Evolutionary conservation across 2,113 vertebrate genomes (phyloP).

Genomic region (Gallinago paraguaiae): DNA sequence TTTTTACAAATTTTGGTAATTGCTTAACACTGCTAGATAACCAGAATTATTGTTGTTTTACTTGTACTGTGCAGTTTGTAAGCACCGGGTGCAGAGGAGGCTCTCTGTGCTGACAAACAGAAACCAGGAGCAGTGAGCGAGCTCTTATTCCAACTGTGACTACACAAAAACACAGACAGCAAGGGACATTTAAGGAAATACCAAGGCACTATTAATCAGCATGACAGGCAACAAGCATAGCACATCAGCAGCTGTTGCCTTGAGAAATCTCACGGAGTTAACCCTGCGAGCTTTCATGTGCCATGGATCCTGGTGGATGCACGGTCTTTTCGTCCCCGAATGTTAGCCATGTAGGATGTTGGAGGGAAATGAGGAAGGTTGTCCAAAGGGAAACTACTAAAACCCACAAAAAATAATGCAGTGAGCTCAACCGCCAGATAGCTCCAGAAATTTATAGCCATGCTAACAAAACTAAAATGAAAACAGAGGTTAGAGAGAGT

Average conservation of each 20-base stretch:
- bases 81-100: neutral
- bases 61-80: neutral
- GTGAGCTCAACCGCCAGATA: neutral
- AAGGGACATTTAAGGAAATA: neutral
- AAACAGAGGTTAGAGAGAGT: neutral
- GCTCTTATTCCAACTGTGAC: neutral
- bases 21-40: neutral
- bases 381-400: neutral
- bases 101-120: neutral
- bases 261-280: neutral
- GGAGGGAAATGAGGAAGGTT: neutral
- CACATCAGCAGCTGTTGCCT: neutral
- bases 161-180: neutral
- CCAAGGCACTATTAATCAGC: neutral
- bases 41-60: fast-evolving
- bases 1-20: fast-evolving
- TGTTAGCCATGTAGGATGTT: no score
- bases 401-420: neutral
- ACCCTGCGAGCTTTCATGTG: neutral
- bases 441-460: neutral
- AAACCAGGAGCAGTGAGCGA: neutral
- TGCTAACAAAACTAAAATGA: neutral
- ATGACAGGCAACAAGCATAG: neutral
- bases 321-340: fast-evolving
- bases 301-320: fast-evolving